A percentile compares a stretch with the other conserved stretches of the same genome.
Evolutionary conservation across 1,140 invertebrate species (phyloP).

Genomic region (Heliconius hewitsoni): DNA sequence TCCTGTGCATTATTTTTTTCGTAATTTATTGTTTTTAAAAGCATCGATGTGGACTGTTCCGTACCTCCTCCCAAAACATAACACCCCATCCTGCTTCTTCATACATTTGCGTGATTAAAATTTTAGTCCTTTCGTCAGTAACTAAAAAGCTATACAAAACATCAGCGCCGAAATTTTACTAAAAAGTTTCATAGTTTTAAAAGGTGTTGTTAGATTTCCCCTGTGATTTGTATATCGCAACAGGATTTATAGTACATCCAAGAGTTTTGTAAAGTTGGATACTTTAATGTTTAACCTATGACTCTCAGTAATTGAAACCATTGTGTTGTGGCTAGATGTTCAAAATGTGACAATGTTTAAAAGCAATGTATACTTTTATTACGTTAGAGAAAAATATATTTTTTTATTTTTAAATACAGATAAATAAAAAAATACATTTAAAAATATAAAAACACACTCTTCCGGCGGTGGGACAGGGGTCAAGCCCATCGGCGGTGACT

Average conservation of each 20-base stretch:
- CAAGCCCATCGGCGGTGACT: no score
- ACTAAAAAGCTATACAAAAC: constrained; percentile 38
- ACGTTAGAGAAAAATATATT: no score
- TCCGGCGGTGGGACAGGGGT: no score
- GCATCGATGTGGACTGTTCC: constrained; percentile 21
- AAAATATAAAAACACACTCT: no score
- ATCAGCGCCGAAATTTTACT: constrained; percentile 34
- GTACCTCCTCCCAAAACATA: constrained; percentile 18
- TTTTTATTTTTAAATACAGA: no score
- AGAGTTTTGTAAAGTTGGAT: constrained; percentile 2
- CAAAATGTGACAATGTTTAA: neutral
- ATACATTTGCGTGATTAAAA: constrained; percentile 41
- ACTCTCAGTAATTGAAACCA: neutral
- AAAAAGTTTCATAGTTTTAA: constrained; percentile 38
- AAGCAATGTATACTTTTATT: neutral
- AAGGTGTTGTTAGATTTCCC: constrained; percentile 39
- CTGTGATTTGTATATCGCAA: constrained; percentile 23
- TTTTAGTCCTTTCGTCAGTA: constrained; percentile 31
- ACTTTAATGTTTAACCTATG: neutral
- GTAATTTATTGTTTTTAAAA: constrained; percentile 32
- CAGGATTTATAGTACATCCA: neutral
- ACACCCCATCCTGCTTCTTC: constrained; percentile 28
- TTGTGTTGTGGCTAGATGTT: neutral
- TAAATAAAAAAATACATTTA: no score
- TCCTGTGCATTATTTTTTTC: constrained; percentile 6